Evolutionary conservation across 2,888 invertebrate genomes (phyloP), one percentile per base, ranked within the genome.

Genomic region (Thera obeliscata): DNA sequence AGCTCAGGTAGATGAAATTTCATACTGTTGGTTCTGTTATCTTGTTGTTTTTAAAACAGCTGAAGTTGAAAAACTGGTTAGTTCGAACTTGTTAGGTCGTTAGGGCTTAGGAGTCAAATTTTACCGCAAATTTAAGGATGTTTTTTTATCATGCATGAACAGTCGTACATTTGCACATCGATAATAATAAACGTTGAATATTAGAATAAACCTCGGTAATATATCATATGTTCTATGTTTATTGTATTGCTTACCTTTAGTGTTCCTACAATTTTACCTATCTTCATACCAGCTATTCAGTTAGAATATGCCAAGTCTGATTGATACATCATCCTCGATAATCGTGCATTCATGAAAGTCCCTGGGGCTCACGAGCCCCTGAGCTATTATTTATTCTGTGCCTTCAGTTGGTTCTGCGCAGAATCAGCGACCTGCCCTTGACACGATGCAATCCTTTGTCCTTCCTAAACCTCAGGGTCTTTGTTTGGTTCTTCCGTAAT

Each of bases 361-460:
- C 64, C 56, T 57, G 58, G 61, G 48, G 69, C 38, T 69, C 46
- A 11, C 12, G 46, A 56, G 38, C 12, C 62, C 69, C 54, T 66
- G 52, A 49, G 22, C 33, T 50, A 48, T 12, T 66, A 56, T 64
- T 55, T 63, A 69, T 66, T 56, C 65, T 56, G 62, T 66, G 63
- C 36, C 38, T 54, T 48, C 48, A 67, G 64, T 60, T 65, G 57
- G 67, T 56, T 72, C 79, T 91, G 93, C 93, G 93, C 92, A 92
- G 91, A 92, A 89, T 91, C 92, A 85, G 80, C 81, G 91, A 81
- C 93, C 90, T 85, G 87, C 80, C 93, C 93, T 93, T 93, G 93
- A 91, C 93, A 78, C 72, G 80, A 75, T 83, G 83, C 85, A 85
- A 78, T 88, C 86, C 88, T 90, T 88, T 88, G 87, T 91, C 88